Evolutionary conservation across 2,888 invertebrate genomes (phyloP), one percentile per base, ranked within the genome.

Genomic region (Tholera decimalis): DNA sequence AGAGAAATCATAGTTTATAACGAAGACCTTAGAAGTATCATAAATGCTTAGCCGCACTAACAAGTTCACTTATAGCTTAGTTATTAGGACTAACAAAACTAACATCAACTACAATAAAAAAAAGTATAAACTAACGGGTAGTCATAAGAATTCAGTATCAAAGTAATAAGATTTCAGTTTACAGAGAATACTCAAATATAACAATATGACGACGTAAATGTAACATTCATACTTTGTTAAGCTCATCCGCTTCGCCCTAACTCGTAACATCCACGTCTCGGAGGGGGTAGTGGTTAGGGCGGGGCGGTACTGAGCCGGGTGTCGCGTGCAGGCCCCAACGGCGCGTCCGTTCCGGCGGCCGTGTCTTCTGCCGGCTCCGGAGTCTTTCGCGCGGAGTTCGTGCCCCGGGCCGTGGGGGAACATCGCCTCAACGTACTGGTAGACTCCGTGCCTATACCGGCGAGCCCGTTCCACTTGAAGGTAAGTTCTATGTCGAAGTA

Each of bases 381-480:
- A 53, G 97, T 97, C 73, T 98, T 98, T 94, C 97, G 97, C 75
- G 98, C 99, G 3, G 98, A 99, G 91, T 99, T 99, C 92, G 97
- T 98, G 71, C 99, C 99, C 13, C 96, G 97, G 81, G 97, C 98
- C 53, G 99, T 99, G 68, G 99, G 99, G 49, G 98, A 99, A 87
- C 99, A 99, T 92, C 97, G 98, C 70, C 98, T 99, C 73, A 97
- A 98, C 84, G 98, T 99, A 72, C 97, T 97, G 67, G 98, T 98
- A 71, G 97, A 97, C 88, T 97, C 97, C 76, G 92, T 97, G 83
- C 97, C 98, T 13, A 98, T 99, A 70, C 97, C 97, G 24, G 99
- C 99, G 50, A 99, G 98, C 88, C 99, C 99, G 6, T 99, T 99
- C 92, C 97, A 98, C 82, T 98, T 98, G 83, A 99, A 99, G 96